Base-by-base conservation (phyloP, 2,113 vertebrate species). In the Prunella himalayana region DNA sequence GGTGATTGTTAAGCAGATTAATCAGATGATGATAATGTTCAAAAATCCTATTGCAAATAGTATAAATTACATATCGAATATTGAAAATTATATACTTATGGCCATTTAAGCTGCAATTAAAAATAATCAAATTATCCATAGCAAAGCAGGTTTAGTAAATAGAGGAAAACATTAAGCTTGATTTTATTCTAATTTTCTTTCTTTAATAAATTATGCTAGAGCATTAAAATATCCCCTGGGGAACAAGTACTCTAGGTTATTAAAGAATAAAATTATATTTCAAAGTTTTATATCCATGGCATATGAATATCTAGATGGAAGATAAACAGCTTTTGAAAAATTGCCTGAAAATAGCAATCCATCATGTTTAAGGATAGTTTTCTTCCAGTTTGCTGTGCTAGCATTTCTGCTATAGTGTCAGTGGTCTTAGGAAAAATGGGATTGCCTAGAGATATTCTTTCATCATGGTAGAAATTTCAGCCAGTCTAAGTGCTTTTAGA, bases 71-170 rank as follows among this genome's bases (percentile, higher is more conserved):
- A 53, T 86, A 94, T 83, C 59, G 68, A 91, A 92, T 92, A 86
- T 42, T 94, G 81, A 90, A 90, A 91, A 94, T 61, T 8, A 41
- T 59, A 59, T 88, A 21, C 18, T 95, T 93, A 86, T 88, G 47
- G 25, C 25, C 31, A 66, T 76, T 95, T 88, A 93, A 95, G 69
- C 25, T 42, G 35, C 71, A 94, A 75, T 91, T 94, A 78, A 92
- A 91, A 75, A 37, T 66, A 90, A 96, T 89, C 84, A 95, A 88
- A 93, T 94, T 94, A 94, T 84, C 21, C 33, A 9, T 60, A 59
- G 33, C 37, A 85, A 86, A 89, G 22, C 72, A 84, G 77, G 20
- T 51, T 73, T 66, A 76, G 42, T 63, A 96, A 96, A 89, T 47
- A 91, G 39, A 90, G 78, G 25, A 85, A 70, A 45, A 84, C 21